Percentiles rank a stretch among this genome's conserved stretches.
These are phyloP conservation scores for Paedocypris sp. DNA, from an alignment of 2,113 vertebrate genomes.

Conservation along the genomic window DNA sequence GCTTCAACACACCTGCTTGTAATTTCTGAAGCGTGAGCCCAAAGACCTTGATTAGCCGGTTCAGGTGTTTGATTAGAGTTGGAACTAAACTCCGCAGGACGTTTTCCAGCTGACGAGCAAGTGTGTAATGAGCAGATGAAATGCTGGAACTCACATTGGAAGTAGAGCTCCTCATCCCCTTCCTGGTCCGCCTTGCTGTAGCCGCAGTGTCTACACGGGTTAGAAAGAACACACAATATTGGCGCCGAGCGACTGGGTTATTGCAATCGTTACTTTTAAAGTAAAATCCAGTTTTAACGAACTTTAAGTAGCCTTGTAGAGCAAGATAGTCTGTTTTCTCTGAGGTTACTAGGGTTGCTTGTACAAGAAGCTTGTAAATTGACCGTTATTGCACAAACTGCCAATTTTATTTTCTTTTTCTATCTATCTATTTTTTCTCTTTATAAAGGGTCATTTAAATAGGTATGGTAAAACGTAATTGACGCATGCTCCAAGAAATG, in stretches of 20 bases:
- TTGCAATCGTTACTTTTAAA: slow-evolving; percentile 10
- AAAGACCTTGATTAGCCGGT: slow-evolving; percentile 10
- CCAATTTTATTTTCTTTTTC: too few species aligned
- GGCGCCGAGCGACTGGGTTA: background rate
- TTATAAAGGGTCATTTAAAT: too few species aligned
- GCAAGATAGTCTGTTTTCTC: too few species aligned
- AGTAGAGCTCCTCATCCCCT: slow-evolving; percentile 98
- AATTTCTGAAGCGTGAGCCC: slow-evolving; percentile 3
- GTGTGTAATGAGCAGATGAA: slow-evolving; percentile 41
- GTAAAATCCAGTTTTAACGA: too few species aligned
- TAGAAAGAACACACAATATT: slow-evolving; percentile 24
- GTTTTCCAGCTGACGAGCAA: slow-evolving; percentile 5
- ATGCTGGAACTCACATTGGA: slow-evolving; percentile 93
- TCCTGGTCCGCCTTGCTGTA: slow-evolving; percentile 99
- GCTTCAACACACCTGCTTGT: slow-evolving; percentile 9
- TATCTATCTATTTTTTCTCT: too few species aligned
- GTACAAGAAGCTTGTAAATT: too few species aligned
- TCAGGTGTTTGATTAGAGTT: slow-evolving; percentile 19
- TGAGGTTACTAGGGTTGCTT: too few species aligned
- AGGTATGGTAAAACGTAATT: too few species aligned
- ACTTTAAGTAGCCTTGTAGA: too few species aligned
- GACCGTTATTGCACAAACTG: too few species aligned
- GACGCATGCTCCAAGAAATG: too few species aligned
- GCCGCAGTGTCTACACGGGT: slow-evolving; percentile 78
- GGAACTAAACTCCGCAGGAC: background rate